Percentiles rank a stretch among this genome's conserved stretches.
Evolutionary conservation across 2,113 vertebrate species (phyloP).

Genomic region (Nematolebias whitei): DNA sequence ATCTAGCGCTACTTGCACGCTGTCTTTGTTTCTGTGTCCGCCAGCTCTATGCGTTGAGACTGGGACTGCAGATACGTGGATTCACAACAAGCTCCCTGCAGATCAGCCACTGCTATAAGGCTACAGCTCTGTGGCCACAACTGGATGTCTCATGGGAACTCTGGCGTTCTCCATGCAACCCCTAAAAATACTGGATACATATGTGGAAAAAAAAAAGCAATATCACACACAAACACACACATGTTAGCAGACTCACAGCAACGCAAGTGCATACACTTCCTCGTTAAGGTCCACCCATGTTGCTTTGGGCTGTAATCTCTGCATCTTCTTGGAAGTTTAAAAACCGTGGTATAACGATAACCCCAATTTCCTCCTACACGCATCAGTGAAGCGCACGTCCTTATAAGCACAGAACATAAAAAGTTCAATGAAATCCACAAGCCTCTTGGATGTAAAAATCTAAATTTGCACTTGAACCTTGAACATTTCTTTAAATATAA

Average conservation of each 20-base stretch:
- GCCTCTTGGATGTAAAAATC: constrained; percentile 27
- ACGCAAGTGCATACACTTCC: constrained; percentile 9
- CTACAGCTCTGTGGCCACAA: constrained; percentile 53
- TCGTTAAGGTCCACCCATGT: constrained; percentile 38
- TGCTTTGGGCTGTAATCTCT: constrained; percentile 48
- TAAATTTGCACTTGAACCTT: constrained; percentile 12
- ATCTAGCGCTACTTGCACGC: constrained; percentile 55
- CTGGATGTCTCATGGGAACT: constrained; percentile 33
- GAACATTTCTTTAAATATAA: no score
- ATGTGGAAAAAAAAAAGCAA: constrained; percentile 38
- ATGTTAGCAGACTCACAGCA: constrained; percentile 16
- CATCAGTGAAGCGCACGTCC: constrained; percentile 11
- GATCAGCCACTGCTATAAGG: constrained; percentile 70
- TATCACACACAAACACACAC: constrained; percentile 12
- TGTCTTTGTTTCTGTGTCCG: constrained; percentile 49
- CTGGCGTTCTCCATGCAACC: constrained; percentile 44
- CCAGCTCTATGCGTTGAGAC: constrained; percentile 57
- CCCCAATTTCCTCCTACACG: constrained; percentile 56
- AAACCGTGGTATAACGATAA: constrained; percentile 49
- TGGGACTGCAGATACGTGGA: constrained; percentile 67
- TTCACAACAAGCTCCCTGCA: constrained; percentile 61
- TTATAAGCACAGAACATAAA: constrained; percentile 14
- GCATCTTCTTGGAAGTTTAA: constrained; percentile 42
- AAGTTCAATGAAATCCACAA: constrained; percentile 28
- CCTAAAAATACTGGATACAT: constrained; percentile 42